These are phyloP conservation scores for Megathymus violae DNA, from an alignment of 1,140 invertebrate species.

Conservation along the genomic window DNA sequence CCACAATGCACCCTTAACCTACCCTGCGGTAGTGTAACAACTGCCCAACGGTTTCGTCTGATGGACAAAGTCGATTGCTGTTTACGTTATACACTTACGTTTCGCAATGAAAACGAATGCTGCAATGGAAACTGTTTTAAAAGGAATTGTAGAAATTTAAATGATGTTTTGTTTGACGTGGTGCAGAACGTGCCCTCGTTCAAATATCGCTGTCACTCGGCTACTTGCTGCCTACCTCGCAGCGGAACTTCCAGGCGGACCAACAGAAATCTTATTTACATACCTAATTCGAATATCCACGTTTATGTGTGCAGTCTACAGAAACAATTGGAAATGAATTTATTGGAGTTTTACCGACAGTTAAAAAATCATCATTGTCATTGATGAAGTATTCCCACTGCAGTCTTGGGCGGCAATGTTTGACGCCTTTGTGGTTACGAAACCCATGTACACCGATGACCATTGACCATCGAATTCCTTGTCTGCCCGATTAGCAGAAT, in stretches of 20 bases:
- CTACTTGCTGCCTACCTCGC: slow-evolving; percentile 62
- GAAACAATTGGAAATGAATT: neutral
- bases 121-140: slow-evolving; percentile 39
- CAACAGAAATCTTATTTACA: slow-evolving; percentile 45
- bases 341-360: too few species aligned
- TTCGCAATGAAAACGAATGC: neutral
- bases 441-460: too few species aligned
- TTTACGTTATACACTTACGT: slow-evolving; percentile 6
- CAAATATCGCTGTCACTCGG: slow-evolving; percentile 61
- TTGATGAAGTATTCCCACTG: too few species aligned
- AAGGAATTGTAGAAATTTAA: slow-evolving; percentile 3
- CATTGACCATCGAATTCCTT: too few species aligned
- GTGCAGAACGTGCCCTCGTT: slow-evolving; percentile 64
- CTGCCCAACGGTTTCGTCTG: slow-evolving; percentile 26
- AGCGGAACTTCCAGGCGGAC: slow-evolving; percentile 55
- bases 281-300: slow-evolving; percentile 31
- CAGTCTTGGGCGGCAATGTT: too few species aligned
- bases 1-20: slow-evolving; percentile 80
- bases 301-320: neutral
- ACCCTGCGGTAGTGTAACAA: slow-evolving; percentile 57
- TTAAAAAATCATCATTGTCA: too few species aligned
- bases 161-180: slow-evolving; percentile 35
- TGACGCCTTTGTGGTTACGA: too few species aligned
- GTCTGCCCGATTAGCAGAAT: too few species aligned
- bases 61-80: slow-evolving; percentile 48